phyloP scores from a whole-genome alignment of 2,797 vertebrate species.

The Sphaeramia orbicularis region DNA sequence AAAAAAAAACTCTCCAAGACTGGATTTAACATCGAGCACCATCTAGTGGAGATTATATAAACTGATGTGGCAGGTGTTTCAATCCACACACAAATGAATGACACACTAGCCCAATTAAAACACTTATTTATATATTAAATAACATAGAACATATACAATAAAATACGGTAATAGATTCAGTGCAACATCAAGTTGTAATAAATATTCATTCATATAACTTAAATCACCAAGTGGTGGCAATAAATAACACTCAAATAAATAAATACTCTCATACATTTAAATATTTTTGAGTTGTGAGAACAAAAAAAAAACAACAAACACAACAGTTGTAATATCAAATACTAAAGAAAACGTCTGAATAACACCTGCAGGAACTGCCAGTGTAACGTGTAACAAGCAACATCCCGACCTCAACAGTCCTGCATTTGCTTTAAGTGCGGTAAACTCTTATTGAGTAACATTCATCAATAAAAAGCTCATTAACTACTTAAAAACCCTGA shows the following conservation, averaged over 20 bases:
- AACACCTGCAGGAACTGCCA: slow-evolving; percentile 7
- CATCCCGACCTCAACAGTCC: slow-evolving; percentile 11
- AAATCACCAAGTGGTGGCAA: slow-evolving; percentile 50
- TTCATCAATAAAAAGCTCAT: slow-evolving; percentile 23
- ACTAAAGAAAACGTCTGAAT: slow-evolving; percentile 42
- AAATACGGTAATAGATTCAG: slow-evolving; percentile 58
- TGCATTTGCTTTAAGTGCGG: background rate
- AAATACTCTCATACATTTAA: slow-evolving; percentile 47
- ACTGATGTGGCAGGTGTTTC: background rate
- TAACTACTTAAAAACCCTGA: slow-evolving; percentile 23
- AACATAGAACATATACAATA: slow-evolving; percentile 59
- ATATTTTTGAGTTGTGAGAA: slow-evolving; percentile 36
- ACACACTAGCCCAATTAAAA: slow-evolving; percentile 40
- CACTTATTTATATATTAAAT: slow-evolving; percentile 56
- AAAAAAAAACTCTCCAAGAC: no score
- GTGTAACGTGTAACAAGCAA: slow-evolving; percentile 18
- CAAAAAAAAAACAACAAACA: slow-evolving; percentile 18
- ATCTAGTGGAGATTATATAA: slow-evolving; percentile 59
- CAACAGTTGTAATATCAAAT: slow-evolving; percentile 31
- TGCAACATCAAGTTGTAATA: slow-evolving; percentile 73
- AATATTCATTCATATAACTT: slow-evolving; percentile 65
- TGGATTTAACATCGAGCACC: slow-evolving; percentile 42
- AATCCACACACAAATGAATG: background rate
- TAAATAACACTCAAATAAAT: slow-evolving; percentile 78
- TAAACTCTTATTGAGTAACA: slow-evolving; percentile 40